Percentiles rank a stretch among this genome's conserved stretches.
phyloP scores from a whole-genome alignment of 2,797 vertebrate genomes.

The Rallus crepitans region DNA sequence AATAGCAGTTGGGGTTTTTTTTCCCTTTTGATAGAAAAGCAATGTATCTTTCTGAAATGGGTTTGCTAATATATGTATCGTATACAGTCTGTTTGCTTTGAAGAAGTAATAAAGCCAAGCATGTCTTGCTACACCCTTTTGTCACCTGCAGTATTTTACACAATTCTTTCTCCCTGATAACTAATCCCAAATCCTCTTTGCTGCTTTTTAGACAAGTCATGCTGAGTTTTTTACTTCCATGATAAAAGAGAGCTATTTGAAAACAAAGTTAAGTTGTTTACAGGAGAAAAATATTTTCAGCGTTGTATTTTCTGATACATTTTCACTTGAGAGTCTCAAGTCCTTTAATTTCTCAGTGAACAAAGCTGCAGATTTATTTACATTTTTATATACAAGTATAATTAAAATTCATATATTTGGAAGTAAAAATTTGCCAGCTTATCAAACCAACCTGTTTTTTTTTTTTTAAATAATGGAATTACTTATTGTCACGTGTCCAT shows the following conservation, averaged over 20 bases:
- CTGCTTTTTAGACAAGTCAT: conserved; percentile 55
- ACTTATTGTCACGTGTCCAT: conserved; percentile 10
- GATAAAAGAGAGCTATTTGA: conserved; percentile 57
- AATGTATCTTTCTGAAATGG: neutral
- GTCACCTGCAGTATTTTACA: conserved; percentile 65
- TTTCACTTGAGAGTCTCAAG: conserved; percentile 14
- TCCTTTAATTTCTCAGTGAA: conserved; percentile 43
- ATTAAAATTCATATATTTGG: neutral
- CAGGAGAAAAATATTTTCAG: neutral
- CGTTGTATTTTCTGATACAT: conserved; percentile 5
- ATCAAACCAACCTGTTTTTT: conserved; percentile 27
- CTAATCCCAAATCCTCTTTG: conserved; percentile 68
- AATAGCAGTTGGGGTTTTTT: neutral
- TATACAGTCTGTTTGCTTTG: conserved; percentile 49
- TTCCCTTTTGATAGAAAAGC: neutral
- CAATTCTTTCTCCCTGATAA: conserved; percentile 49
- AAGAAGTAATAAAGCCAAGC: conserved; percentile 41
- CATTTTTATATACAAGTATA: neutral
- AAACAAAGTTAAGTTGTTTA: conserved; percentile 38
- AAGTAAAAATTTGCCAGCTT: neutral
- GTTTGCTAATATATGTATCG: conserved; percentile 12
- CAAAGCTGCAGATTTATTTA: neutral
- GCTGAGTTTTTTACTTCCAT: conserved; percentile 50
- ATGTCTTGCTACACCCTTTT: conserved; percentile 43
- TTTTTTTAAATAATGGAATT: conserved; percentile 10